Percentiles rank a stretch among this genome's conserved stretches.
These are phyloP conservation scores for Rotaria socialis DNA, from an alignment of 2,888 invertebrate genomes.

Conservation along the genomic window DNA sequence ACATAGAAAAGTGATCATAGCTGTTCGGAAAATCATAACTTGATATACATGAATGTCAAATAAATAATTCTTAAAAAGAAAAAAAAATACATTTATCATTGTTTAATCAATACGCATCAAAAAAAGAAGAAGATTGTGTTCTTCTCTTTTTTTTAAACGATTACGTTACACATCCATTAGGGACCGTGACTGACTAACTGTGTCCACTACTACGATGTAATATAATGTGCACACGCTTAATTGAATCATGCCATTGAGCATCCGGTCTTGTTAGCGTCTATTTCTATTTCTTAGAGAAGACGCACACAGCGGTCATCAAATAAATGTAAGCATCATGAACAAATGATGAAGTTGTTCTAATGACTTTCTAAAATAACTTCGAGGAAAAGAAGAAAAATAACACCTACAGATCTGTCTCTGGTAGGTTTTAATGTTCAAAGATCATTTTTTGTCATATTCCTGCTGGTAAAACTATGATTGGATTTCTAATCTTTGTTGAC, in stretches of 20 bases:
- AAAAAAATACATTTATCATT: neutral
- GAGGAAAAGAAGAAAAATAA: neutral
- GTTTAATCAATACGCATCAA: no score
- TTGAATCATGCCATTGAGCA: conserved; percentile 29
- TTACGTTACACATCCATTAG: conserved; percentile 18
- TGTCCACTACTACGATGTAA: conserved; percentile 23
- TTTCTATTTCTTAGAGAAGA: neutral
- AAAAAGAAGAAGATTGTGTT: neutral
- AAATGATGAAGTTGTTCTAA: neutral
- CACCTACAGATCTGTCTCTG: neutral
- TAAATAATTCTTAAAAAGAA: neutral
- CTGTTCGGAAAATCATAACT: neutral
- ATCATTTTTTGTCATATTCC: neutral
- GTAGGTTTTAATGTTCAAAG: neutral
- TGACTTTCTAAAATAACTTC: neutral
- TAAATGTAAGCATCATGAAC: neutral
- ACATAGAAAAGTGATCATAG: neutral
- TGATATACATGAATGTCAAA: neutral
- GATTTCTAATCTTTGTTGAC: neutral
- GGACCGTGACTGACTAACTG: conserved; percentile 26
- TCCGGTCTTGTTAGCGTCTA: conserved; percentile 29
- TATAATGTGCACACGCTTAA: conserved; percentile 17
- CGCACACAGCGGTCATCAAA: conserved; percentile 8
- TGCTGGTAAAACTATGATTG: neutral
- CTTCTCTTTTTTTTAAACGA: neutral